phyloP scores from a whole-genome alignment of 2,113 vertebrate genomes.

The Reinhardtius hippoglossoides region DNA sequence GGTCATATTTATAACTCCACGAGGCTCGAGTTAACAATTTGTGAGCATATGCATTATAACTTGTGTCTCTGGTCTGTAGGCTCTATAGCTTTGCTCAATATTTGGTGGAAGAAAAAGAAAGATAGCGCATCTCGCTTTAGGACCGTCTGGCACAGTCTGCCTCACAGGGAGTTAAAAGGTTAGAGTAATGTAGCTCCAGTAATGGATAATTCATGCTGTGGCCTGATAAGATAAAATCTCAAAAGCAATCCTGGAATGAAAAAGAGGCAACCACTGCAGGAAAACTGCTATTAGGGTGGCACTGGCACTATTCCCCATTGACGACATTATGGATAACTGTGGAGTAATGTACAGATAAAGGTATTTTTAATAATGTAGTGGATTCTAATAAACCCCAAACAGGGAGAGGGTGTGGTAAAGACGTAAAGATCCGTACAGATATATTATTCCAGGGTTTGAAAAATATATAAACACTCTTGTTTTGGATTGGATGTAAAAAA shows the following conservation, averaged over 20 bases:
- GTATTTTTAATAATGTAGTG: not conserved
- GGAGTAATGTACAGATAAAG: not conserved
- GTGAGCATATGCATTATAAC: not conserved
- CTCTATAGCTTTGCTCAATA: not conserved
- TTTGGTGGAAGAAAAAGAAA: not conserved
- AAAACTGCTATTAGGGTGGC: not conserved
- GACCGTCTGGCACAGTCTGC: conserved; percentile 12
- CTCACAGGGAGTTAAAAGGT: conserved; percentile 43
- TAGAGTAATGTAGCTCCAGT: conserved; percentile 20
- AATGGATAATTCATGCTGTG: conserved; percentile 37
- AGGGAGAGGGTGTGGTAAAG: not conserved
- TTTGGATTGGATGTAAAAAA: not conserved
- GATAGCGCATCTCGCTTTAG: conserved; percentile 3
- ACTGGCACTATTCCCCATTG: not conserved
- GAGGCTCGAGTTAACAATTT: conserved; percentile 18
- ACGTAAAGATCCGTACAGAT: no score
- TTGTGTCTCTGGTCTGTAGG: not conserved
- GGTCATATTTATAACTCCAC: conserved; percentile 24
- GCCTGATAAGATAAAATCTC: conserved; percentile 23
- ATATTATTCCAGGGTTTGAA: no score
- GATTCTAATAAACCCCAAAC: not conserved
- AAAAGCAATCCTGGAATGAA: conserved; percentile 30
- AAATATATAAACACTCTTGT: not conserved
- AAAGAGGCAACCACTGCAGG: conserved; percentile 11
- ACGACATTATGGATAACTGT: not conserved